Conservation (phyloP, 2,797 vertebrate genomes). For the Tokudaia muenninki region DNA sequence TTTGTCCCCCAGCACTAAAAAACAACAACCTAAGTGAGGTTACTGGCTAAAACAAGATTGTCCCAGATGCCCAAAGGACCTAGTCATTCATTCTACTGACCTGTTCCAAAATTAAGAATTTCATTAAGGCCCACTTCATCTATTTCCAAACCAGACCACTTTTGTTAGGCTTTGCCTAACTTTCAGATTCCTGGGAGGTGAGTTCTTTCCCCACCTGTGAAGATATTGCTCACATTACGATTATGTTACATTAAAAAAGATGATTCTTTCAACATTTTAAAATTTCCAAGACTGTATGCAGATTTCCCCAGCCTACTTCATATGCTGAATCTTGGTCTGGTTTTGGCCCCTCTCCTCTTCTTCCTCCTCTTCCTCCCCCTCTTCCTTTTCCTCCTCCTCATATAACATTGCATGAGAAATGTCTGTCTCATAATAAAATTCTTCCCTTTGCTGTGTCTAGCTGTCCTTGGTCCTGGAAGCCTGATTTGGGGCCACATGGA, state of each 20-base stretch:
- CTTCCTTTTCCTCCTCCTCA: not conserved
- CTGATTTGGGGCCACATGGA: not conserved
- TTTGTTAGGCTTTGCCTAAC: not conserved
- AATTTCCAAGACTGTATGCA: not conserved
- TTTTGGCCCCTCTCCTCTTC: not conserved
- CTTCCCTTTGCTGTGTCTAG: constrained; percentile 77
- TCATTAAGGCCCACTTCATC: not conserved
- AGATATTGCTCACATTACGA: not conserved
- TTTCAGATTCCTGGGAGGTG: not conserved
- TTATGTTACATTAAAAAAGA: not conserved
- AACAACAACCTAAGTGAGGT: not conserved
- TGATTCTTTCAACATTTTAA: not conserved
- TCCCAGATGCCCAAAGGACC: not conserved
- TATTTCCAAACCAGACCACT: not conserved
- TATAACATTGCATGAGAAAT: constrained; percentile 64
- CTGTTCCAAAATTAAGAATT: not conserved
- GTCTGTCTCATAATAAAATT: constrained; percentile 84
- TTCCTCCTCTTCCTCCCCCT: not conserved
- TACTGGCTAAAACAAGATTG: constrained; percentile 59
- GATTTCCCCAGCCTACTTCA: not conserved
- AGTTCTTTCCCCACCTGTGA: not conserved
- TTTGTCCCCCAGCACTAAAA: not conserved
- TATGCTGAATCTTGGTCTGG: not conserved
- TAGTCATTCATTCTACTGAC: not conserved
- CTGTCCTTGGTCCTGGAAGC: not conserved